Evolutionary conservation across 2,797 vertebrate species (phyloP).

Genomic region (Neomorphus geoffroyi): DNA sequence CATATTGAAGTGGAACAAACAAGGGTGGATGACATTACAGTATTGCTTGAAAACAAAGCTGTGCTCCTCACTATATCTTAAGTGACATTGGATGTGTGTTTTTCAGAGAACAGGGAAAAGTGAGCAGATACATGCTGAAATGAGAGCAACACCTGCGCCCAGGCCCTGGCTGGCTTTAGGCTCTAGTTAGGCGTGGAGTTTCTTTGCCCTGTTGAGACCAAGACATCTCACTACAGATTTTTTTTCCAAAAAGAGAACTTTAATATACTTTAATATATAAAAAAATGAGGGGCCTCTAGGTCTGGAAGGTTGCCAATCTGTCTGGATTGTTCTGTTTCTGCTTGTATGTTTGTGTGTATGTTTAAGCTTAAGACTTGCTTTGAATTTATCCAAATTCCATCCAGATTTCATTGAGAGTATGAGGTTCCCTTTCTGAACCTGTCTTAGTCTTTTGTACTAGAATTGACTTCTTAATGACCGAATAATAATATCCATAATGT

Average conservation of each 20-base stretch:
- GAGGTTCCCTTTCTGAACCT: background rate
- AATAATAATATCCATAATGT: background rate
- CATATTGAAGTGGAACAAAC: background rate
- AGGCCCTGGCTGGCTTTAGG: background rate
- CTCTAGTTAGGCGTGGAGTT: background rate
- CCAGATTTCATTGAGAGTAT: background rate
- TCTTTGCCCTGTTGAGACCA: background rate
- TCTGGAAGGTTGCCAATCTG: background rate
- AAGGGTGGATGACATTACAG: rapidly evolving
- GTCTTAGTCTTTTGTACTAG: background rate
- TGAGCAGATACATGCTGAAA: rapidly evolving
- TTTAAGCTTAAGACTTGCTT: background rate
- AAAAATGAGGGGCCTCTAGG: background rate
- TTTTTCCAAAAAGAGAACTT: background rate
- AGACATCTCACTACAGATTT: background rate
- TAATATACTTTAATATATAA: background rate
- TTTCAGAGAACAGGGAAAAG: background rate
- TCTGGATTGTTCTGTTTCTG: background rate
- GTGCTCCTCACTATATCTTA: background rate
- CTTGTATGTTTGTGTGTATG: background rate
- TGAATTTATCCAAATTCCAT: background rate
- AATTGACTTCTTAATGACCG: background rate
- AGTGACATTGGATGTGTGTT: rapidly evolving
- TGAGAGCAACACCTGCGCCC: background rate
- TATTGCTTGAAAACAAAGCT: background rate